Evolutionary conservation across 2,113 vertebrate genomes (phyloP).

Genomic region (Lepus americanus): DNA sequence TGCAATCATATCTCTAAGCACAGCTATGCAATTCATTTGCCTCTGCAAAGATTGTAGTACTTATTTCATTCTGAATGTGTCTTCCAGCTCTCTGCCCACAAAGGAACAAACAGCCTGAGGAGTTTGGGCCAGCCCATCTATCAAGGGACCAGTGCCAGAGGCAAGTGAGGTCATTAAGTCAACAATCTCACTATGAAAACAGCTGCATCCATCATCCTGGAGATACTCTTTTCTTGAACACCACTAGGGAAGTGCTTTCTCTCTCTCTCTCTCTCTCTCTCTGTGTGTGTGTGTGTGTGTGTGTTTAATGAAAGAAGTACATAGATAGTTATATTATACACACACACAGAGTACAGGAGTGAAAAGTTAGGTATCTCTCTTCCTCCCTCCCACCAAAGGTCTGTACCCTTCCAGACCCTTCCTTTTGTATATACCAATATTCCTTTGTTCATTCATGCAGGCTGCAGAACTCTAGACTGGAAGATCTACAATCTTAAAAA

Average conservation of each 20-base stretch:
- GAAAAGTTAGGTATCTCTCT: slow-evolving; percentile 16
- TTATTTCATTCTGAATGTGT: slow-evolving; percentile 62
- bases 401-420: slow-evolving; percentile 44
- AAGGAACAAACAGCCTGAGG: slow-evolving; percentile 53
- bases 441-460: slow-evolving; percentile 38
- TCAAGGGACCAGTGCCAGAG: slow-evolving; percentile 60
- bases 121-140: slow-evolving; percentile 51
- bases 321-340: not conserved
- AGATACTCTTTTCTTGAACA: slow-evolving; percentile 74
- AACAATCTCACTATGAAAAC: slow-evolving; percentile 61
- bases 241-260: not conserved
- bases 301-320: slow-evolving; percentile 42
- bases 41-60: slow-evolving; percentile 57
- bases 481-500: not conserved
- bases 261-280: not conserved
- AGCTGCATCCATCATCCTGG: slow-evolving; percentile 73
- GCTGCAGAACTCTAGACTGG: slow-evolving; percentile 43
- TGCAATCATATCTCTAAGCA: slow-evolving; percentile 60
- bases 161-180: slow-evolving; percentile 77
- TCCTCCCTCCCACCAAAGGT: not conserved
- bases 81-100: slow-evolving; percentile 47
- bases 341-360: not conserved
- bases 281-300: not conserved
- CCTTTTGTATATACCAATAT: slow-evolving; percentile 22
- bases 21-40: slow-evolving; percentile 28